Base-by-base conservation (phyloP, 2,888 invertebrate genomes). In the Phortica okadai region DNA sequence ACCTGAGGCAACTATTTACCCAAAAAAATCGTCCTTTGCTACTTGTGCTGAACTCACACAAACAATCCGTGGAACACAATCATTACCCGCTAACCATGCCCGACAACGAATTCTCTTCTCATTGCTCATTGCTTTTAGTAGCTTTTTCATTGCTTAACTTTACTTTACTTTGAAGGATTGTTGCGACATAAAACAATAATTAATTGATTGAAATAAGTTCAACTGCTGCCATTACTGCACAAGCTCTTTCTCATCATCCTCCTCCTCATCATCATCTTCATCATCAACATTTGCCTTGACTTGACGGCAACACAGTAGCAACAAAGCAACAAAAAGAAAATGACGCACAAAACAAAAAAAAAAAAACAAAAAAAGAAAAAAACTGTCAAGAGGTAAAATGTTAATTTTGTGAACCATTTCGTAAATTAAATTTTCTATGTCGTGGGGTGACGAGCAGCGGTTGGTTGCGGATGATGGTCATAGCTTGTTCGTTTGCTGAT, bases 171-270 rank as follows among this genome's bases (percentile, higher is more conserved):
- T 69, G 75, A 75, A 42, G 69, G 69, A 75, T 75, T 75, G 75
- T 25, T 25, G 83, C 79, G 79, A 81, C 84, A 79, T 81, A 83
- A 84, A 88, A 84, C 84, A 86, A 84, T 86, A 88, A 86, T 86
- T 86, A 86, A 88, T 88, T 88, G 87, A 88, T 86, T 86, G 88
- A 85, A 86, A 81, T 83, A 81, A 78, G 75, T 75, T 76, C 50
- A 76, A 79, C 74, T 76, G 76, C 76, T 76, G 81, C 21, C 69
- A 54, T 16, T 21, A 69, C 75, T 74, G 76, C 66, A 74, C 73
- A 67, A 33, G n/a, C 6, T 7, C 25, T 33, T 33, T 33, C 33
- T 33, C 33, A 33, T 33, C 33, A 33, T 33, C 33, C 11, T 64
- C 21, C 25, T 62, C 6, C 64, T 16, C 21, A n/a, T 62, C 7